Base-by-base conservation (phyloP, 1,140 invertebrate species). In the Drosophila albomicans region DNA sequence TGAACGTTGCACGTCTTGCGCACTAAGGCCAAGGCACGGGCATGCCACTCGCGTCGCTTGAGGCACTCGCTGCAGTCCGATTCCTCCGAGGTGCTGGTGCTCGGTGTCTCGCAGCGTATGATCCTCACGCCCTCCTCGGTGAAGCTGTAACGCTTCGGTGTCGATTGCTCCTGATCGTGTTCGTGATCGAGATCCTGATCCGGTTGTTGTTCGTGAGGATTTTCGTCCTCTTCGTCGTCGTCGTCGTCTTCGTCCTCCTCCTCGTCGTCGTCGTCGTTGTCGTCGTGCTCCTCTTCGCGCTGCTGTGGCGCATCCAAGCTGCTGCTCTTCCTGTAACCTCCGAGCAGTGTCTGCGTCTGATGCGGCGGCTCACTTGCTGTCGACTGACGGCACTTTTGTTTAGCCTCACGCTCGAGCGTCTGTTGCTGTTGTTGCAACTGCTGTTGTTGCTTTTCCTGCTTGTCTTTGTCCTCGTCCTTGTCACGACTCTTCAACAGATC, bases 281-380 rank as follows among this genome's bases (percentile, higher is more conserved):
- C 30, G 6, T 79, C 45, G 6, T 54, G 16, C 41, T 77, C 11
- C 20, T 66, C 45, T 5, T 78, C 69, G 45, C 66, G 61, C 13
- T 93, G 94, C 75, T 94, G 94, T 1, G 95, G 95, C 1, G 95
- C 95, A 92, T 96, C 95, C 72, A 96, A 93, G 78, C 95, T 96
- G 10, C 94, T 94, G 66, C 95, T 95, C 78, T 96, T 96, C 16
- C 92, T 91, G 75, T 93, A 93, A 8, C 68, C 82, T 10, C 58
- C 64, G 1, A 54, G n/a, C 6, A 64, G 45, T 30, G 38, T 35
- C 8, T 73, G 74, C 15, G 67, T 28, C 41, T 79, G 79, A 32
- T 84, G 89, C 5, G 88, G 91, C 25, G 91, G 91, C 46, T 92
- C 90, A 2, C 90, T 92, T 45, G 80, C 91, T 16, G 91, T 92